A percentile compares a stretch with the other conserved stretches of the same genome.
These are phyloP conservation scores for Kryptolebias ocellatus DNA, from an alignment of 2,797 vertebrate genomes.

Conservation along the genomic window DNA sequence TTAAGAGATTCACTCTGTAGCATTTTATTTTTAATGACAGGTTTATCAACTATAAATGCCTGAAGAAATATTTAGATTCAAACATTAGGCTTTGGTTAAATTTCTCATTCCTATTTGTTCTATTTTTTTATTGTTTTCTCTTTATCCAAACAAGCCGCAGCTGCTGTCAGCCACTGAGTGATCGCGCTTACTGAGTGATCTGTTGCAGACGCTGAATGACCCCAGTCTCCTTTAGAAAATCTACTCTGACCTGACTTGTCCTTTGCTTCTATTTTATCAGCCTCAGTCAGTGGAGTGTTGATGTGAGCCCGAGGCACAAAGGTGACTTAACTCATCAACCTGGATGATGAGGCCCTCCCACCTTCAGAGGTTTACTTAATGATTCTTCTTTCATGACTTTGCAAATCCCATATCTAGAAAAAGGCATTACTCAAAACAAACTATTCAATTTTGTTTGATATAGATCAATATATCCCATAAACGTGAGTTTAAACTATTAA, in stretches of 20 bases:
- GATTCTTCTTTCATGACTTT: no score
- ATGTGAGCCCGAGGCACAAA: constrained; percentile 46
- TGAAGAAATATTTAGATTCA: neutral
- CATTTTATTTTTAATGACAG: neutral
- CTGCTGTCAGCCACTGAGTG: constrained; percentile 28
- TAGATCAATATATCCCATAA: no score
- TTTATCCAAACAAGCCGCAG: neutral
- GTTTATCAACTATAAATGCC: neutral
- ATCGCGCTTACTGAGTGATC: constrained; percentile 47
- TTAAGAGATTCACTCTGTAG: neutral
- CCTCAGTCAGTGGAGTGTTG: constrained; percentile 52
- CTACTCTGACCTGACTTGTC: constrained; percentile 32
- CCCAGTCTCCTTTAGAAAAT: constrained; percentile 34
- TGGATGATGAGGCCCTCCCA: constrained; percentile 33
- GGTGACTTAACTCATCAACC: constrained; percentile 48
- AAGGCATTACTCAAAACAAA: no score
- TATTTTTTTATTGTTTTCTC: neutral
- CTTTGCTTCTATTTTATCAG: constrained; percentile 52
- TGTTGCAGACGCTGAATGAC: constrained; percentile 42
- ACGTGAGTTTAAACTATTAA: no score
- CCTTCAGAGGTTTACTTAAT: neutral
- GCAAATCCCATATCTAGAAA: no score
- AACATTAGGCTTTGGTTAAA: neutral
- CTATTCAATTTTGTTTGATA: neutral
- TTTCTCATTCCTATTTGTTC: neutral